These are phyloP conservation scores for Synanthedon vespiformis DNA, from an alignment of 2,888 invertebrate genomes.

Conservation along the genomic window DNA sequence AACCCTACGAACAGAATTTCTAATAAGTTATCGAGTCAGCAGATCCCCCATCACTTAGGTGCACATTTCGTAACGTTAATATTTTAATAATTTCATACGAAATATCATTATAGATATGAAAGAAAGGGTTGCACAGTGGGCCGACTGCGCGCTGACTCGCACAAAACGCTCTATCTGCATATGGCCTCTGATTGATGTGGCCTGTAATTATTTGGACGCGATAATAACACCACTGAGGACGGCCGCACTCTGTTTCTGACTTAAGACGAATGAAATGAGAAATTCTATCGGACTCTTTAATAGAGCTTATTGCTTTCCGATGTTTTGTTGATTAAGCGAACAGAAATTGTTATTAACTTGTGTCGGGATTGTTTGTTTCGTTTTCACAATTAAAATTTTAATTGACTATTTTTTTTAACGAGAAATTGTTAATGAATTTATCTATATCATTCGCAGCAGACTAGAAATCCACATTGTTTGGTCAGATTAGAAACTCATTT, in stretches of 20 bases:
- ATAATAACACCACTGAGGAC: conserved; percentile 68
- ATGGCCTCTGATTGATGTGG: conserved; percentile 67
- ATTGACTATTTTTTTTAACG: background rate
- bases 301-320: conserved; percentile 62
- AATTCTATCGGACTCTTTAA: conserved; percentile 63
- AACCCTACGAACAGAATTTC: no score
- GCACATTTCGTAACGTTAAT: conserved; percentile 23
- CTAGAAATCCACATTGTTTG: no score
- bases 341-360: conserved; percentile 42
- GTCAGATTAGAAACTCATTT: no score
- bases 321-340: conserved; percentile 65
- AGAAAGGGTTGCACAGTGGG: conserved; percentile 66
- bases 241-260: conserved; percentile 67
- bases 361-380: conserved; percentile 21
- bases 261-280: conserved; percentile 69
- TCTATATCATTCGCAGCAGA: no score
- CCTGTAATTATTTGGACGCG: conserved; percentile 71
- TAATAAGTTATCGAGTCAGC: no score
- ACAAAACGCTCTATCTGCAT: conserved; percentile 67
- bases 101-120: conserved; percentile 63
- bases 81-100: conserved; percentile 55
- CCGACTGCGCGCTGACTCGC: conserved; percentile 63
- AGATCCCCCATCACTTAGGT: conserved; percentile 22
- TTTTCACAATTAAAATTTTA: conserved; percentile 11
- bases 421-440: no score